Base-by-base conservation (phyloP, 2,797 vertebrate species). In the Eremophila alpestris region DNA sequence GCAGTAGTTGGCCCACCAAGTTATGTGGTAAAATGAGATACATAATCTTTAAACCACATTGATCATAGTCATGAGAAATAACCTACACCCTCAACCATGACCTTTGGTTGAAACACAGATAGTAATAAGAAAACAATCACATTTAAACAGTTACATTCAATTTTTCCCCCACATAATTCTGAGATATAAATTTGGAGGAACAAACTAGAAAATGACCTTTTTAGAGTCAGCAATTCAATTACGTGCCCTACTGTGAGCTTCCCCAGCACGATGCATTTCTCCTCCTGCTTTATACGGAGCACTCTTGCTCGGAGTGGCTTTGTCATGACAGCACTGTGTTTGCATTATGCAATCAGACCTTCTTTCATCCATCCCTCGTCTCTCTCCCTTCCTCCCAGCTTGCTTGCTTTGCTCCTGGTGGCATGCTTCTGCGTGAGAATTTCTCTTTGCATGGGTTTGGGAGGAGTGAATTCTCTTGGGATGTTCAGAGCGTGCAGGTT, bases 21-120 rank as follows among this genome's bases (percentile, higher is more conserved):
- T 96, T 85, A 91, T 83, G 54, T 45, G 79, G 96, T 97, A 96
- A 95, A 98, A 97, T 97, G 90, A 93, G 75, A 96, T 98, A 95
- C 56, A 87, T 93, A 97, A 96, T 98, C 95, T 45, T 97, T 97
- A 97, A 97, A 96, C 67, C 76, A 77, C 95, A 98, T 98, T 97
- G 97, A 98, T 97, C 68, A 34, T 67, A 83, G 94, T 95, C 63
- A 63, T 94, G 88, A 96, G 93, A 93, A 94, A 92, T 87, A 95
- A 92, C 93, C 80, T 95, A 65, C 82, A 69, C 45, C 91, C 88
- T 96, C 88, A 93, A 79, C 94, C 49, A 2, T 90, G 95, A 96
- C 96, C 96, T 97, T 96, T 96, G 91, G 56, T 87, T 92, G 95
- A 94, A 95, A 97, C 88, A 89, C 56, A 60, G 90, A 52, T 94